These are phyloP conservation scores for Mimas tiliae DNA, from an alignment of 2,888 invertebrate genomes.

Conservation along the genomic window DNA sequence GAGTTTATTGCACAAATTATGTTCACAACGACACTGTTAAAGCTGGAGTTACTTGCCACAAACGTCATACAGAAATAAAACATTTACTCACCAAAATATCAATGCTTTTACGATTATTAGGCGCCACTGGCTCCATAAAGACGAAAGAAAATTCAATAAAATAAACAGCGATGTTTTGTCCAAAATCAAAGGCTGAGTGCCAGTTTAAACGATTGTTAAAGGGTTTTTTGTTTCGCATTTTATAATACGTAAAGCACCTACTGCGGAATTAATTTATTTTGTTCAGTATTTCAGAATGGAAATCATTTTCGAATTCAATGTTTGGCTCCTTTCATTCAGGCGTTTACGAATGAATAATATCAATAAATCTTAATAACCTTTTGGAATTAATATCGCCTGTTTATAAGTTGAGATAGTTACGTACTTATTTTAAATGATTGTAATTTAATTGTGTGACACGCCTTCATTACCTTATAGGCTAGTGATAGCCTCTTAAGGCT, in stretches of 20 bases:
- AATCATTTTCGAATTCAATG: slow-evolving; percentile 21
- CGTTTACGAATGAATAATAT: slow-evolving; percentile 16
- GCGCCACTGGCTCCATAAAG: slow-evolving; percentile 28
- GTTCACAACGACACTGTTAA: slow-evolving; percentile 5
- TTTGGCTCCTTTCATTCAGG: slow-evolving; percentile 1
- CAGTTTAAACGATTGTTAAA: slow-evolving; percentile 25
- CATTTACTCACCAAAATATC: slow-evolving; percentile 24
- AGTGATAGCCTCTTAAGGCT: no score
- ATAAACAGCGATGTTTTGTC: slow-evolving; percentile 28
- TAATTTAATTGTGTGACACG: background rate
- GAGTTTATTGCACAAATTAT: background rate
- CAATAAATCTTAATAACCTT: slow-evolving; percentile 18
- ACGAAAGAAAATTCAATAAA: slow-evolving; percentile 29
- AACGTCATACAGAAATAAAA: slow-evolving; percentile 21
- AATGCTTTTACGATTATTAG: slow-evolving; percentile 26
- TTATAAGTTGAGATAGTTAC: background rate
- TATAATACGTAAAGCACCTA: slow-evolving; percentile 29
- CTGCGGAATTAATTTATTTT: slow-evolving; percentile 29
- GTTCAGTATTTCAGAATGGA: slow-evolving; percentile 25
- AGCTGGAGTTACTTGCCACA: slow-evolving; percentile 9
- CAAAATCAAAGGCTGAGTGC: slow-evolving; percentile 28
- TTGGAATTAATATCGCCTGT: background rate
- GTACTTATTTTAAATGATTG: background rate
- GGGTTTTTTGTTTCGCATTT: slow-evolving; percentile 27
- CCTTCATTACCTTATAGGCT: no score